phyloP scores from a whole-genome alignment of 2,888 invertebrate species.

The Xanthorhoe designata region DNA sequence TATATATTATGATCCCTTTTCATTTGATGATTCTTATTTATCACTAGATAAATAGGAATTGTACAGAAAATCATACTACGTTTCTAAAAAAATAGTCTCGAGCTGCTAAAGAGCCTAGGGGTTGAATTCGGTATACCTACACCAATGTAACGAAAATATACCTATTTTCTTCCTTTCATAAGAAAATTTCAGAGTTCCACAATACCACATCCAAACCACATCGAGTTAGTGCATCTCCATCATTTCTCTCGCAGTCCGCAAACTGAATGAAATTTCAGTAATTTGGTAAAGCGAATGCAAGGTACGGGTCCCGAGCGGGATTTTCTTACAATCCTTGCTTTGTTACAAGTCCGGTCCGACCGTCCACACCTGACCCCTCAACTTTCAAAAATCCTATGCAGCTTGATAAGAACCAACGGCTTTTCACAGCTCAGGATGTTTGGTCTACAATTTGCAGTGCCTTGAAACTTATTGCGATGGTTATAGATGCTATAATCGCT shows the following conservation, averaged over 20 bases:
- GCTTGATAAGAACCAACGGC: slow-evolving; percentile 32
- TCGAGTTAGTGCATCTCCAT: slow-evolving; percentile 48
- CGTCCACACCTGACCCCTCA: slow-evolving; percentile 37
- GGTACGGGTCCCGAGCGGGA: slow-evolving; percentile 77
- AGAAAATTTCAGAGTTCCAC: background rate
- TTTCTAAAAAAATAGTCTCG: too few species aligned
- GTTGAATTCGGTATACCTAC: too few species aligned
- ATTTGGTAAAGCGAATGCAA: slow-evolving; percentile 84
- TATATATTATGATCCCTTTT: too few species aligned
- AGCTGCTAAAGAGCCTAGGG: too few species aligned
- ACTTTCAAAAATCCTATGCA: slow-evolving; percentile 28
- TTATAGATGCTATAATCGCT: slow-evolving; percentile 58
- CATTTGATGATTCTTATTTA: too few species aligned
- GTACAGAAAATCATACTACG: too few species aligned
- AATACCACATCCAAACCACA: slow-evolving; percentile 48
- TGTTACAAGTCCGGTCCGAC: slow-evolving; percentile 59
- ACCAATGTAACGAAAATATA: too few species aligned
- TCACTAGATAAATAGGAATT: too few species aligned
- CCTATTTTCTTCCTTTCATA: too few species aligned
- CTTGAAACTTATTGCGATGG: slow-evolving; percentile 50
- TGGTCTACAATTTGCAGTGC: slow-evolving; percentile 60
- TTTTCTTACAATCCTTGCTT: slow-evolving; percentile 82
- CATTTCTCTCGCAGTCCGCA: slow-evolving; percentile 70
- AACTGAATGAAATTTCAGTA: slow-evolving; percentile 84
- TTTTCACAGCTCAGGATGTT: slow-evolving; percentile 55